Base-by-base conservation (phyloP, 2,888 invertebrate genomes). In the Agrotis puta region DNA sequence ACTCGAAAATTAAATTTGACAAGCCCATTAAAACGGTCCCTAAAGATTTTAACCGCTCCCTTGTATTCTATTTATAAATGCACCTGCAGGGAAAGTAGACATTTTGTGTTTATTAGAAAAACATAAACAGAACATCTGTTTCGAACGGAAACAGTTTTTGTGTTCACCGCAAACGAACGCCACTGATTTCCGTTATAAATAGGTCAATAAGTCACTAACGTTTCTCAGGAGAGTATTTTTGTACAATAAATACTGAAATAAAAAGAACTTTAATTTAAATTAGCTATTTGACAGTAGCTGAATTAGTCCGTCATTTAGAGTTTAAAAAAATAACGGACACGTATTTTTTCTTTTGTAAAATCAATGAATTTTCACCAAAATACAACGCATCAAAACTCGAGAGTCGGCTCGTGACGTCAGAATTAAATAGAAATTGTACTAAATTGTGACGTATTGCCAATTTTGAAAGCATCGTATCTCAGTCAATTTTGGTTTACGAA, bases 121-220 rank as follows among this genome's bases (percentile, higher is more conserved):
- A 88, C 84, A 85, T 86, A 82, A 83, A 83, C 75, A 71, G 74
- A 82, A 87, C 94, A 94, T 93, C 93, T 95, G 94, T 85, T 85
- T 73, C 64, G 73, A 90, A 89, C 94, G 94, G 94, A 94, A 92
- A 89, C 91, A 69, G 79, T 94, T 94, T 95, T 94, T 95, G 89
- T 92, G 82, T 82, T 70, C 76, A 89, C 92, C 91, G 89, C 91
- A 90, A 91, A 87, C 87, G 87, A 85, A 85, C 84, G 85, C 84
- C 88, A 85, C 87, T 87, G 91, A 91, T 93, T 92, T 95, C 95
- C 95, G 94, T 91, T 94, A 89, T 86, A 93, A 91, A 89, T 93
- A 91, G 93, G 93, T 94, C 93, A 94, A 90, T 89, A 90, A 89
- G 92, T 90, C 90, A 82, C 57, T 73, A 86, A 88, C 86, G 82